Base-by-base conservation (phyloP, 2,797 vertebrate genomes). In the Fistularia tabacaria region DNA sequence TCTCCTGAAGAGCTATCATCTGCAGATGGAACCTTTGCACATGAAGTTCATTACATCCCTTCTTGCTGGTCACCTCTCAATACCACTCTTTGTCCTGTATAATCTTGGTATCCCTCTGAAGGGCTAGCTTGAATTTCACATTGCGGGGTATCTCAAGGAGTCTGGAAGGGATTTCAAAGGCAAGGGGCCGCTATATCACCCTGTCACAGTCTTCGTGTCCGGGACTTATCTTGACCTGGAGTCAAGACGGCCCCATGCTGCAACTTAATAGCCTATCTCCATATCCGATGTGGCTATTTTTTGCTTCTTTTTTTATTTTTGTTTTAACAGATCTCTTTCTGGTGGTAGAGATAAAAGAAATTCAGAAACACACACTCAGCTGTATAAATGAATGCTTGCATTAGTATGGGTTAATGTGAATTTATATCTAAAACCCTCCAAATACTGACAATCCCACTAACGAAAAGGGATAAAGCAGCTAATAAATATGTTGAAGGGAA, bases 141-240 rank as follows among this genome's bases (percentile, higher is more conserved):
- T 84, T 70, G 69, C 83, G 79, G 84, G 78, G 82, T 81, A 90
- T 85, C 87, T 86, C 84, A 80, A 84, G 76, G 78, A 83, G 82
- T 76, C 83, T 86, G 86, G 88, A 86, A 79, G 40, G 73, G 63
- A 84, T 88, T 90, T 91, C 89, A 90, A 91, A 91, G 88, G 60
- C 39, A 15, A 46, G 62, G 64, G 75, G 76, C 72, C 79, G 68
- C 80, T 74, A 82, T 88, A 88, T 87, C 85, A 81, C 80, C 85
- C 83, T 66, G 69, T 70, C 76, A 66, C 68, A 76, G 77, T 75
- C 75, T 67, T 77, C 77, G 58, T 76, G 76, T 88, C 81, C 81
- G 64, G 73, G 59, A 73, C 81, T 90, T 87, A 86, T 89, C 87
- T 84, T 64, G 80, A 89, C 82, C 79, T n/a, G 57, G 74, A 83